Percentiles rank a stretch among this genome's conserved stretches.
Conservation (phyloP, 2,797 vertebrate genomes). For the Taeniopygia guttata region DNA sequence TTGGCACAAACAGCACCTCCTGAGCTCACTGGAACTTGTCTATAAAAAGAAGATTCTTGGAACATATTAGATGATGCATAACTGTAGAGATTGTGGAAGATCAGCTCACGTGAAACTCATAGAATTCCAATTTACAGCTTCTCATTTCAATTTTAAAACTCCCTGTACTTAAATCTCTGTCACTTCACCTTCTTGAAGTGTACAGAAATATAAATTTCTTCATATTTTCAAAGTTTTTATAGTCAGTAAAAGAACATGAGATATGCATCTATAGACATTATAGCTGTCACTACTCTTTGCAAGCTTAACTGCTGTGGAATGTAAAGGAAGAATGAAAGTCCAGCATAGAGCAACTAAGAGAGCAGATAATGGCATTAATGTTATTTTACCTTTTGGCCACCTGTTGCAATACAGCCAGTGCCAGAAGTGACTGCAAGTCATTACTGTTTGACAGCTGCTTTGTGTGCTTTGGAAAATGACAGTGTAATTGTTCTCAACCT, state of each 20-base stretch:
- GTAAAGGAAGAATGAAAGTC: not conserved
- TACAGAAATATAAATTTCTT: not conserved
- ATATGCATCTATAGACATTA: not conserved
- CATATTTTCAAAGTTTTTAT: not conserved
- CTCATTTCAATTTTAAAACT: not conserved
- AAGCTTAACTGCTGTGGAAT: not conserved
- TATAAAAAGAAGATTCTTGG: not conserved
- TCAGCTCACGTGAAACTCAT: not conserved
- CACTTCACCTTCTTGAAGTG: not conserved
- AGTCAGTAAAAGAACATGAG: not conserved
- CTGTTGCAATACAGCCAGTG: constrained; percentile 14
- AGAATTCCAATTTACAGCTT: not conserved
- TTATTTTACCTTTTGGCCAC: constrained; percentile 25
- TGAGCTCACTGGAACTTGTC: not conserved
- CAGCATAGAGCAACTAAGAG: not conserved
- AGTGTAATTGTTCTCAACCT: constrained; percentile 36
- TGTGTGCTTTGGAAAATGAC: constrained; percentile 18
- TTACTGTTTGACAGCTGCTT: constrained; percentile 44
- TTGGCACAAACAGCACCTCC: not conserved
- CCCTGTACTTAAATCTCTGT: not conserved
- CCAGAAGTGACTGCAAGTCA: constrained; percentile 29
- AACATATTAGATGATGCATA: not conserved
- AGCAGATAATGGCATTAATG: not conserved
- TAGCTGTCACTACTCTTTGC: not conserved
- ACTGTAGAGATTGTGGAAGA: not conserved